phyloP scores from a whole-genome alignment of 2,888 invertebrate genomes.

The Cistogaster globosa region DNA sequence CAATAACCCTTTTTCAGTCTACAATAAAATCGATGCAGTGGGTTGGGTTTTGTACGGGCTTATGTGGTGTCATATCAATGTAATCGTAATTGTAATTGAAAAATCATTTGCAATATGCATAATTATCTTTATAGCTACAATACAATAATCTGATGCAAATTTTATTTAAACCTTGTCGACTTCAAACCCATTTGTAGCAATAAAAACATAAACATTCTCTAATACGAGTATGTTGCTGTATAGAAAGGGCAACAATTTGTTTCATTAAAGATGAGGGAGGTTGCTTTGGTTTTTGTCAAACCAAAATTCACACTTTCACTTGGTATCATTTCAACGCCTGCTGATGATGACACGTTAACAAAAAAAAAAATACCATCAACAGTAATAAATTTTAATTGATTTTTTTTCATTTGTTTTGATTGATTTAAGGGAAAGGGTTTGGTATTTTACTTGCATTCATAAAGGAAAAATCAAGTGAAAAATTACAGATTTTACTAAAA shows the following conservation, averaged over 20 bases:
- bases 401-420: conserved; percentile 24
- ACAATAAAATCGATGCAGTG: conserved; percentile 36
- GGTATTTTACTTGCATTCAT: neutral
- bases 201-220: conserved; percentile 6
- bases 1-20: conserved; percentile 32
- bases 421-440: neutral
- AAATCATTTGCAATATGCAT: conserved; percentile 81
- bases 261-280: neutral
- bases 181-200: conserved; percentile 27
- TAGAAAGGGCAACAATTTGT: conserved; percentile 26
- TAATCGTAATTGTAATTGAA: conserved; percentile 78
- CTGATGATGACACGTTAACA: conserved; percentile 76
- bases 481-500: too few relatives aligned
- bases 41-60: neutral
- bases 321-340: conserved; percentile 80
- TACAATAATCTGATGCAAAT: conserved; percentile 78
- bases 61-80: conserved; percentile 75
- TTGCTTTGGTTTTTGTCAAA: conserved; percentile 53
- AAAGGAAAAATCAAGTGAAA: too few relatives aligned
- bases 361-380: conserved; percentile 52
- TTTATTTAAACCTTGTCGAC: conserved; percentile 71
- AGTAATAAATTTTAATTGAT: conserved; percentile 70
- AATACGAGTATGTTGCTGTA: neutral
- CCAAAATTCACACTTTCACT: conserved; percentile 77
- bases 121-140: conserved; percentile 78